phyloP scores from a whole-genome alignment of 2,888 invertebrate genomes.

The Baronia brevicornis region DNA sequence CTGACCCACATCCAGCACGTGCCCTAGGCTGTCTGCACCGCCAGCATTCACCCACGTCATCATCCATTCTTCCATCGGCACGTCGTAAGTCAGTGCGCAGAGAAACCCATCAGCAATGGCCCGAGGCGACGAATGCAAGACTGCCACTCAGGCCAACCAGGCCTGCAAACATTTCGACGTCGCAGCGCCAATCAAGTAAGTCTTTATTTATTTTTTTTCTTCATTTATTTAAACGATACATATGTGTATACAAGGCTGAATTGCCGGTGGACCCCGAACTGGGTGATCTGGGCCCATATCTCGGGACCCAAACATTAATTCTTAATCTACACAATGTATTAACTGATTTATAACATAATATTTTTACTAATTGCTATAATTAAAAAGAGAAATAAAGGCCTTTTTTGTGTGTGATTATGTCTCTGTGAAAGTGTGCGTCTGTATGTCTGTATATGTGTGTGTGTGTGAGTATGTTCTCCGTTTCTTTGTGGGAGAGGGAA shows the following conservation, averaged over 20 bases:
- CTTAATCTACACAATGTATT: background rate
- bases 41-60: slow-evolving; percentile 37
- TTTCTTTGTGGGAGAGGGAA: no score
- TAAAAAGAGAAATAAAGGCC: no score
- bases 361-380: no score
- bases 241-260: no score
- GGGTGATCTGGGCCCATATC: background rate
- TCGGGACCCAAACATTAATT: background rate
- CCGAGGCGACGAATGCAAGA: slow-evolving; percentile 69
- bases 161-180: slow-evolving; percentile 61
- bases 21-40: slow-evolving; percentile 75
- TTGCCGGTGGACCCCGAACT: no score
- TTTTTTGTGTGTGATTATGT: no score
- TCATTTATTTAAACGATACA: no score
- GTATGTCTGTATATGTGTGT: no score
- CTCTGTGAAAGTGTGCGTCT: no score
- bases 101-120: slow-evolving; percentile 54
- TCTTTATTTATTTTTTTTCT: no score
- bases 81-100: slow-evolving; percentile 28
- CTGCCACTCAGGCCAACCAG: slow-evolving; percentile 54
- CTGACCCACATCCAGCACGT: slow-evolving; percentile 90
- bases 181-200: slow-evolving; percentile 57
- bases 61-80: slow-evolving; percentile 41
- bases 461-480: no score
- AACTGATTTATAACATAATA: no score